Evolutionary conservation across 2,797 vertebrate genomes (phyloP), one percentile per base, ranked within the genome.

Genomic region (Melanotaenia boesemani): DNA sequence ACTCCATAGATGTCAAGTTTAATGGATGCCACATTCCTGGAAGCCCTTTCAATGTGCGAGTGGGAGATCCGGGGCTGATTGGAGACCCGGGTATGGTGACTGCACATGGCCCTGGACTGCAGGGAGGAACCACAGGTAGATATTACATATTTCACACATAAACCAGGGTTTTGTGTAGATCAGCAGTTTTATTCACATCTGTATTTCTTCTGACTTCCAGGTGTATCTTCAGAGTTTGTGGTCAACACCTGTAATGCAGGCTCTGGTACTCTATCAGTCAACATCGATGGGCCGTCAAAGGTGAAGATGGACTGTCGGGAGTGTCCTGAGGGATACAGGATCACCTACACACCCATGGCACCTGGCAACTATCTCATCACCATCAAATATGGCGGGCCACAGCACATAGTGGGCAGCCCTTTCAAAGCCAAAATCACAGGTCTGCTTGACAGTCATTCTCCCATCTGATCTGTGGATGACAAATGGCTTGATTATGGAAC

Each of bases 401-500:
- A 97, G 88, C 97, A 99, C 93, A 97, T 99, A 0, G 97, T 98
- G 37, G 97, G 97, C 77, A 99, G 97, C 87, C 97, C 97, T 7
- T 99, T 99, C 94, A 99, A 99, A 92, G 97, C 97, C 79, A 98
- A 96, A 90, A 95, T 99, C 91, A 98, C 97, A 93, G 98, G 98
- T 99, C 86, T 67, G 86, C 52, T 57, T 12, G 9, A 80, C 80
- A 84, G 60, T 84, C 77, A 63, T 44, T 66, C 72, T 83, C 60
- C 71, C 79, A 82, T 88, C 82, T 85, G 84, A 89, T 84, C 84
- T 77, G 71, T 79, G 63, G 57, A 89, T 76, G 81, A 85, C 79
- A 80, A 86, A 66, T 76, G 79, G 80, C 80, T 77, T 36, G 3
- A 72, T 86, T 78, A 74, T 66, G 73, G 79, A 83, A 83, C 80